Base-by-base conservation (phyloP, 2,888 invertebrate genomes). In the Smittia aterrima region DNA sequence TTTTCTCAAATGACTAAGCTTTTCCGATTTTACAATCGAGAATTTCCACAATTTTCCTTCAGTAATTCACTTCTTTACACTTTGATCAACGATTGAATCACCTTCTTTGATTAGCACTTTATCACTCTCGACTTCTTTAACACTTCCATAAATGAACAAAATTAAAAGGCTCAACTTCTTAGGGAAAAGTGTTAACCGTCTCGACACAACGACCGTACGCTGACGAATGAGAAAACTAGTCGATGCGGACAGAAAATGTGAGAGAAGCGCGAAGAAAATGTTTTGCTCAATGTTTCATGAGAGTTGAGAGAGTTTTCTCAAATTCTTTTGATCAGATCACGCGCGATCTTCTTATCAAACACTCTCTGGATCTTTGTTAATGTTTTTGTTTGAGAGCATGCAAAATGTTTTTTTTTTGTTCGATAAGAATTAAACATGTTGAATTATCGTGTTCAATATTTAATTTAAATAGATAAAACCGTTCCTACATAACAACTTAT, bases 61-160 rank as follows among this genome's bases (percentile, higher is more conserved):
- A 71, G 53, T 18, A 53, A 22, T 54, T 72, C 11, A 13, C 53
- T 38, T 62, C 38, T 38, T 13, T 24, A n/a, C 62, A 38, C 40
- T 72, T n/a, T 22, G 38, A 40, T 1, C 38, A 54, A 13, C 16
- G n/a, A 20, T 72, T 62, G 32, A 62, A 72, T 72, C 58, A 72
- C 72, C 13, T 72, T 72, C 54, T 62, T 62, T 25, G 62, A 62
- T 62, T 18, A 58, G 53, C 25, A 54, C 24, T 62, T 16, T 7
- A 72, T 9, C 54, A 71, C 53, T 53, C 54, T 71, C 20, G 18
- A 16, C 9, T 25, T 22, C 11, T 20, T 13, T 18, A 16, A 4
- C 72, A 58, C 62, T 72, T 72, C 72, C 72, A 72, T 62, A 62
- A 27, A 72, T 40, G 72, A 38, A 53, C 54, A 71, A 70, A 54